These are phyloP conservation scores for Melieria omissa DNA, from an alignment of 2,888 invertebrate genomes.

Conservation along the genomic window DNA sequence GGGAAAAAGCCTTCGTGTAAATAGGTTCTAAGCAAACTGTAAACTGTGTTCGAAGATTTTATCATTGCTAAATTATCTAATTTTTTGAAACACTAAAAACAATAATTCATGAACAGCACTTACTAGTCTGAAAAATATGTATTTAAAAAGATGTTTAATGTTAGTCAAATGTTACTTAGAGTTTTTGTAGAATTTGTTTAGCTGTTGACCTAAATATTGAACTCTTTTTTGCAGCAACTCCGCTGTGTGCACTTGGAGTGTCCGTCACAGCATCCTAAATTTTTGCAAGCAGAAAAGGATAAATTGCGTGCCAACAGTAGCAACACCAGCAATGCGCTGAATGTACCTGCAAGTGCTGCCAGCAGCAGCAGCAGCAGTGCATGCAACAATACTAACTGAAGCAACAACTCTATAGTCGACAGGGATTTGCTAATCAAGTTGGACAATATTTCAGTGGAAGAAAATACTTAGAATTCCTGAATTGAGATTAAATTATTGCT, in stretches of 20 bases:
- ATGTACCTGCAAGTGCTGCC: not conserved
- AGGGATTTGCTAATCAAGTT: slow-evolving; percentile 42
- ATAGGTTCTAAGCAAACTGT: not conserved
- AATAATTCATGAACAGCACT: not conserved
- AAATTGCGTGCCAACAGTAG: slow-evolving; percentile 38
- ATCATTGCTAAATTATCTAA: no score
- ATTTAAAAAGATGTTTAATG: no score
- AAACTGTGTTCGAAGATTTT: not conserved
- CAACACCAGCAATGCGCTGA: not conserved
- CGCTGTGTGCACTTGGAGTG: slow-evolving; percentile 98
- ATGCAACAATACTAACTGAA: slow-evolving; percentile 1
- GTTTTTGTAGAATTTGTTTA: slow-evolving; percentile 34
- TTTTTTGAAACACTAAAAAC: not conserved
- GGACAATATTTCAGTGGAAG: slow-evolving; percentile 40
- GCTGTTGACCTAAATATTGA: slow-evolving; percentile 8
- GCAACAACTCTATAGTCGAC: slow-evolving; percentile 27
- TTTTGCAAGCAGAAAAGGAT: slow-evolving; percentile 51
- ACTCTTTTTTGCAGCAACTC: slow-evolving; percentile 78
- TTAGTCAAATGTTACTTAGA: no score
- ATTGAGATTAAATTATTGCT: slow-evolving; percentile 5
- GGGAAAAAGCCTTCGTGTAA: not conserved
- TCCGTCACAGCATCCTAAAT: slow-evolving; percentile 75
- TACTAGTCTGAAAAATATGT: no score
- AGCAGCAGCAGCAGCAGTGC: not conserved
- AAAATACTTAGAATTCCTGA: slow-evolving; percentile 32